Evolutionary conservation across 2,888 invertebrate species (phyloP).

Genomic region (Nesidiocoris tenuis): DNA sequence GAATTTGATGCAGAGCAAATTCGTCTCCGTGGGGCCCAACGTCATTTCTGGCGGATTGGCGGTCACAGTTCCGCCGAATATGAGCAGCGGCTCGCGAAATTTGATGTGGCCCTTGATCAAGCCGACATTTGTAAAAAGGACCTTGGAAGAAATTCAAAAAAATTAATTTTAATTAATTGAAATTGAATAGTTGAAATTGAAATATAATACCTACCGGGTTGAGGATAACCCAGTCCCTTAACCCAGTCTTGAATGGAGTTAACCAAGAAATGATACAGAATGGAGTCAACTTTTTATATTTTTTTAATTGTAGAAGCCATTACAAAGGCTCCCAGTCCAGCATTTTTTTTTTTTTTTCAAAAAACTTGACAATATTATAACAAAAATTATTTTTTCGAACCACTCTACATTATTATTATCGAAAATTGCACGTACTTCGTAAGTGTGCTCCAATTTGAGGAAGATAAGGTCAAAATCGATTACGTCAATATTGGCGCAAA

Average conservation of each 20-base stretch:
- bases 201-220: too few species aligned
- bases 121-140: conserved; percentile 33
- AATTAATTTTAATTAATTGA: background rate
- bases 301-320: too few species aligned
- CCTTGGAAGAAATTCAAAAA: background rate
- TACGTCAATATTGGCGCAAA: conserved; percentile 17
- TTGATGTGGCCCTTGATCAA: conserved; percentile 6
- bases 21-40: background rate
- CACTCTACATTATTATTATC: too few species aligned
- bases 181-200: too few species aligned
- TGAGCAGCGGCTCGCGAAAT: background rate
- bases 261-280: too few species aligned
- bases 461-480: conserved; percentile 37
- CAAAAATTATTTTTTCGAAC: background rate
- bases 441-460: conserved; percentile 27
- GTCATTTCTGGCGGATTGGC: background rate
- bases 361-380: background rate
- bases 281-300: too few species aligned
- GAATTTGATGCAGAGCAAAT: conserved; percentile 5
- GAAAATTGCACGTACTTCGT: conserved; percentile 6
- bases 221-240: too few species aligned
- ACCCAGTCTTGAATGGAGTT: too few species aligned
- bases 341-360: conserved; percentile 1
- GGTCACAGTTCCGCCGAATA: conserved; percentile 13
- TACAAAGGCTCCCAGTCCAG: too few species aligned